Conservation (phyloP, 2,797 vertebrate genomes). For the Ptychobarbus kaznakovi region DNA sequence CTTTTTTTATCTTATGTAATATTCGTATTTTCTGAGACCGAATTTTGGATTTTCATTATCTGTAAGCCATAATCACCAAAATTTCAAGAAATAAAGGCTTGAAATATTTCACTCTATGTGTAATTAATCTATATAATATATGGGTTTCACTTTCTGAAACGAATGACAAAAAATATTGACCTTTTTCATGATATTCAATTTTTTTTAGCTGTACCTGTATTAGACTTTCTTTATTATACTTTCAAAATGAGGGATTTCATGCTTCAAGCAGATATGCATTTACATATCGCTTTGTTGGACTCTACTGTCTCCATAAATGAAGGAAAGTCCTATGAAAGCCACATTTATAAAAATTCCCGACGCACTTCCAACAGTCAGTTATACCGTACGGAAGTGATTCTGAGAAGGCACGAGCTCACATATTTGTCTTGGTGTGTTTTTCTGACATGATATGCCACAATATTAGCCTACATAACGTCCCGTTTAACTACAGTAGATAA, state of each 20-base stretch:
- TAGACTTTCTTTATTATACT: background rate
- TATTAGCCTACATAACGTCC: background rate
- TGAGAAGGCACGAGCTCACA: background rate
- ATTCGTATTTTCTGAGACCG: too few species aligned
- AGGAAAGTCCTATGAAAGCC: background rate
- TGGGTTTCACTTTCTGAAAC: too few species aligned
- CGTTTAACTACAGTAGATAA: background rate
- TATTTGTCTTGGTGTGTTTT: constrained; percentile 54
- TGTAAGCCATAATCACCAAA: too few species aligned
- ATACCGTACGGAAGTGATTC: background rate
- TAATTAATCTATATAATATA: too few species aligned
- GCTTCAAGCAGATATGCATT: background rate
- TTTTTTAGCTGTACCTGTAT: too few species aligned
- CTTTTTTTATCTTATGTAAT: too few species aligned
- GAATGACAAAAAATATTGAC: too few species aligned
- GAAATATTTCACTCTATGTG: too few species aligned
- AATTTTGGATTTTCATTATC: too few species aligned
- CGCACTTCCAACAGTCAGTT: constrained; percentile 8
- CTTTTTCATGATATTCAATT: too few species aligned
- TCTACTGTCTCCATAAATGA: background rate
- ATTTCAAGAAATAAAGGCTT: too few species aligned
- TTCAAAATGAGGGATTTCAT: background rate
- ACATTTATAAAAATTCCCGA: background rate
- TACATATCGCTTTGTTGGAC: background rate
- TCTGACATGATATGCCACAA: constrained; percentile 4